Conservation (phyloP, 2,888 invertebrate genomes). For the Fragum sueziense region DNA sequence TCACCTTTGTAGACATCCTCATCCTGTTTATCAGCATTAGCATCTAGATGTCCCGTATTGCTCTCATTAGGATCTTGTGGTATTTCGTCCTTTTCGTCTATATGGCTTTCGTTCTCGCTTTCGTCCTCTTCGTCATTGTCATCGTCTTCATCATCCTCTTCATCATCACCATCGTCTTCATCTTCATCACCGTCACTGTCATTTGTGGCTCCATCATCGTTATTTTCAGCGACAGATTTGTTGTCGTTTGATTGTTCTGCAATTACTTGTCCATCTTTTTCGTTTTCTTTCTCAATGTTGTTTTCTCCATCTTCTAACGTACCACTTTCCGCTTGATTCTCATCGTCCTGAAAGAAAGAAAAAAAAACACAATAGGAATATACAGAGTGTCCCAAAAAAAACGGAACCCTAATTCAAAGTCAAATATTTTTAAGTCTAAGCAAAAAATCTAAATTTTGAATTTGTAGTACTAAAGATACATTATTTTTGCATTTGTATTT, state of each 20-base stretch:
- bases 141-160: background rate
- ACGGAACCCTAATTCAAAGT: too few species aligned
- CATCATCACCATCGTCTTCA: conserved; percentile 1
- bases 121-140: conserved; percentile 17
- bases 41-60: too few species aligned
- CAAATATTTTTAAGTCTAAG: too few species aligned
- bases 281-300: background rate
- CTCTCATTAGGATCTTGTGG: background rate
- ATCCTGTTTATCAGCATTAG: background rate
- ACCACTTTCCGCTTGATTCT: background rate
- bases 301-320: background rate
- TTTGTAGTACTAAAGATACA: too few species aligned
- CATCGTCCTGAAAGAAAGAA: background rate
- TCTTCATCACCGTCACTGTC: background rate
- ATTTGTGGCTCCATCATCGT: background rate
- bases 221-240: background rate
- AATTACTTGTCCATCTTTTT: background rate
- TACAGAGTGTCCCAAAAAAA: too few species aligned
- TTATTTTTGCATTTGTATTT: too few species aligned
- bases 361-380: background rate
- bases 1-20: conserved; percentile 9
- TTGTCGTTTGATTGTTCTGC: background rate
- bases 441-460: too few species aligned
- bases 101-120: conserved; percentile 4
- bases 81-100: conserved; percentile 18